These are phyloP conservation scores for Cosmia trapezina DNA, from an alignment of 2,888 invertebrate genomes.

Conservation along the genomic window DNA sequence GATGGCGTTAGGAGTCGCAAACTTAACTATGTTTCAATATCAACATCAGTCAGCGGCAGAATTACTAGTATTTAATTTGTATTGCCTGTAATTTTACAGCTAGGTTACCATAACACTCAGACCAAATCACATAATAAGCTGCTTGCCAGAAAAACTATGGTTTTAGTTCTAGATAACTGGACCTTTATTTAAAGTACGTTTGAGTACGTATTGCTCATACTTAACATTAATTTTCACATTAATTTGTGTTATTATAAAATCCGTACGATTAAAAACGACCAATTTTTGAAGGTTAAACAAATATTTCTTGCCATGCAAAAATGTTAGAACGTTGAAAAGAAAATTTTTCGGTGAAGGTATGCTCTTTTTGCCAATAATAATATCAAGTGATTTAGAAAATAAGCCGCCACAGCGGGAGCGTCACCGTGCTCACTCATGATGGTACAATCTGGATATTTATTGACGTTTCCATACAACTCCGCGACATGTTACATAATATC, in stretches of 20 bases:
- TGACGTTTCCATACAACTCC: slow-evolving; percentile 19
- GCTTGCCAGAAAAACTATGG: no score
- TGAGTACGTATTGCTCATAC: neutral
- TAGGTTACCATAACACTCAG: neutral
- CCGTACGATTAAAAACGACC: no score
- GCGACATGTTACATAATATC: slow-evolving; percentile 14
- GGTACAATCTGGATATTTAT: slow-evolving; percentile 8
- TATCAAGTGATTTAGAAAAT: slow-evolving; percentile 50
- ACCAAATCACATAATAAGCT: neutral
- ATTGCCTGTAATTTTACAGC: neutral
- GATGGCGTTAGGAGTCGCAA: slow-evolving; percentile 38
- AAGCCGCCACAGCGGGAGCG: slow-evolving; percentile 20
- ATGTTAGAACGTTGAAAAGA: neutral
- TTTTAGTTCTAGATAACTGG: neutral
- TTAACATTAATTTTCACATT: neutral
- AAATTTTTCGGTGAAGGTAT: neutral
- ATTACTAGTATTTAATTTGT: neutral
- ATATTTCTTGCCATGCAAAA: neutral
- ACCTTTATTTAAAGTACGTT: neutral
- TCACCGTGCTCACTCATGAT: slow-evolving; percentile 9
- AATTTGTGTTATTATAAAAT: neutral
- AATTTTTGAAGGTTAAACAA: neutral
- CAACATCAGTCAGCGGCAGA: neutral
- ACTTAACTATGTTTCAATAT: neutral
- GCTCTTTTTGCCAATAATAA: slow-evolving; percentile 40